Evolutionary conservation across 2,888 invertebrate genomes (phyloP), one percentile per base, ranked within the genome.

Genomic region (Pseudeuparius sepicola): DNA sequence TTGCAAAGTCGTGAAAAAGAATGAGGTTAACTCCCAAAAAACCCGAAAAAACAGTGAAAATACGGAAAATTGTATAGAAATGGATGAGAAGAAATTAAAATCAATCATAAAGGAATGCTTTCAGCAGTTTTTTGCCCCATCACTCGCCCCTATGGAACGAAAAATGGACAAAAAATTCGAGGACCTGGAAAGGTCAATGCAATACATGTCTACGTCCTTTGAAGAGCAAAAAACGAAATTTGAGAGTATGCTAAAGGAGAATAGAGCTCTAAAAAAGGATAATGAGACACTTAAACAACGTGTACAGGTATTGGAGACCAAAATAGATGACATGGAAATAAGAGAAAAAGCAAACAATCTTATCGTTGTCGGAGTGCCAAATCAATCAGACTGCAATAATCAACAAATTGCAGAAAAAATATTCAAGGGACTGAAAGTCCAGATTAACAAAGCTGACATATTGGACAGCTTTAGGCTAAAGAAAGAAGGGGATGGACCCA

Each of bases 131-230:
- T n/a, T n/a, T n/a, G n/a, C n/a, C n/a, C n/a, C n/a, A n/a, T n/a
- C n/a, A 11, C n/a, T 37, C 7, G 13, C 13, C 31, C 29, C 24
- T 14, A 14, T 36, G 11, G 27, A 36, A 11, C 20, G 31, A 15
- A 23, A 24, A 5, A 28, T 34, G 12, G 35, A 29, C n/a, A 11
- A 34, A 29, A 29, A 27, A 14, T 11, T 27, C 3, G 14, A 14
- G 15, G 11, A 26, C 10, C 26, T 38, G 11, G 27, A 34, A 34
- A 34, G 12, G n/a, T 28, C 33, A 4, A 29, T 34, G 5, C 34
- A 38, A 15, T 38, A 13, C 14, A 38, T 38, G 34, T 38, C 34
- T 7, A 18, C 24, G 11, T 13, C 34, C 14, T 38, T 38, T 28
- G 33, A 38, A 11, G 34, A 28, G 13, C 38, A 38, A 33, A 38